Percentiles rank a stretch among this genome's conserved stretches.
These are phyloP conservation scores for Xyrichtys novacula DNA, from an alignment of 2,797 vertebrate genomes.

Conservation along the genomic window DNA sequence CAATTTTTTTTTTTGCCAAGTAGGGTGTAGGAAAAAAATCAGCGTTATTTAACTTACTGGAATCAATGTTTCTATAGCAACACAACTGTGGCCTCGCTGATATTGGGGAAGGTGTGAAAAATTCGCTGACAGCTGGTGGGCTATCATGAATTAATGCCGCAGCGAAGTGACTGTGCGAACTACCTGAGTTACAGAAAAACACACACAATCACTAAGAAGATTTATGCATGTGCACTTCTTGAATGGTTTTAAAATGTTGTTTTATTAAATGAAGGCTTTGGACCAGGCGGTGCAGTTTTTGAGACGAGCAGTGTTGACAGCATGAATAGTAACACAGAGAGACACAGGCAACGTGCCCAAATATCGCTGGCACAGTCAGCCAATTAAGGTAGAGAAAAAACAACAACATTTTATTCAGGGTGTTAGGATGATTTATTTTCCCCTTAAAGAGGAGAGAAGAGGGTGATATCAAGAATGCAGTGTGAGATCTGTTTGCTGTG, in stretches of 20 bases:
- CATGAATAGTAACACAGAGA: slow-evolving; percentile 56
- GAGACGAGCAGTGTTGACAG: slow-evolving; percentile 33
- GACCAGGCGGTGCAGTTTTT: slow-evolving; percentile 8
- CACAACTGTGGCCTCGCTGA: slow-evolving; percentile 49
- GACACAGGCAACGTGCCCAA: slow-evolving; percentile 33
- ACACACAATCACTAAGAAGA: background rate
- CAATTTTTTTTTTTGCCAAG: slow-evolving; percentile 38
- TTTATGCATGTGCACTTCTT: background rate
- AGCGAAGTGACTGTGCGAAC: slow-evolving; percentile 9
- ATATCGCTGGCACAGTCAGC: slow-evolving; percentile 47
- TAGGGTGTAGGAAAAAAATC: slow-evolving; percentile 52
- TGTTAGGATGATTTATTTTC: slow-evolving; percentile 44
- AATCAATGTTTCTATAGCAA: slow-evolving; percentile 75
- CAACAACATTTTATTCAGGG: slow-evolving; percentile 27
- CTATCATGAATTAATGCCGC: slow-evolving; percentile 59
- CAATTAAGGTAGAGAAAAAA: slow-evolving; percentile 46
- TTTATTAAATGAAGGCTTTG: slow-evolving; percentile 24
- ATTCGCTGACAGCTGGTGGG: slow-evolving; percentile 71
- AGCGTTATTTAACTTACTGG: slow-evolving; percentile 52
- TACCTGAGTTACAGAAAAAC: slow-evolving; percentile 18
- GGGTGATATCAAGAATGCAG: slow-evolving; percentile 25
- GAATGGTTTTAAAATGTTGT: slow-evolving; percentile 17
- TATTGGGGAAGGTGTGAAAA: slow-evolving; percentile 72
- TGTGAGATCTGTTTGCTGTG: slow-evolving; percentile 17
- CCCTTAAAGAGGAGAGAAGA: slow-evolving; percentile 26